Conservation (phyloP, 2,888 invertebrate genomes). For the Ormyrus thymus region DNA sequence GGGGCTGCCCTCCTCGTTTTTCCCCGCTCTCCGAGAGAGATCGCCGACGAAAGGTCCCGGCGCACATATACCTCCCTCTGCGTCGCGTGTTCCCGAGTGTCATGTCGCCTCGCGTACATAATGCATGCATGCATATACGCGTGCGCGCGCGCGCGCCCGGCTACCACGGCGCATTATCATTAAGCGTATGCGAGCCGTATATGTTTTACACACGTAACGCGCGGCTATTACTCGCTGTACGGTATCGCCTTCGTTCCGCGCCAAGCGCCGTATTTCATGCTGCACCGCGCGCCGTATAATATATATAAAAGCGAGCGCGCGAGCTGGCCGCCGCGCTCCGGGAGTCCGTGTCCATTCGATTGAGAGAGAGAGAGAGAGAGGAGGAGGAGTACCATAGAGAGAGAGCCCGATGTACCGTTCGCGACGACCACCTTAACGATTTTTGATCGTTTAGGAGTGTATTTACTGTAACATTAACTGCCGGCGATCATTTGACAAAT, state of each 20-base stretch:
- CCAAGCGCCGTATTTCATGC: background rate
- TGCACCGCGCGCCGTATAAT: background rate
- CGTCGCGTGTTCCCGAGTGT: constrained; percentile 26
- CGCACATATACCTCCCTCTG: background rate
- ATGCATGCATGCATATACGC: constrained; percentile 17
- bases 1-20: no score
- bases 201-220: constrained; percentile 51
- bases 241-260: constrained; percentile 12
- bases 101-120: constrained; percentile 22
- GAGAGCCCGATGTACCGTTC: no score
- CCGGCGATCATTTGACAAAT: no score
- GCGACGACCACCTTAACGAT: no score
- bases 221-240: constrained; percentile 40
- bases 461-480: no score
- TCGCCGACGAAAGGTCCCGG: background rate
- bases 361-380: no score
- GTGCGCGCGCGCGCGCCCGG: constrained; percentile 11
- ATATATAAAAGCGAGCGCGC: constrained; percentile 10
- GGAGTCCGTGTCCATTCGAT: constrained; percentile 31
- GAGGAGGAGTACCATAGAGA: no score
- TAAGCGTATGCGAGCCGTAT: constrained; percentile 35
- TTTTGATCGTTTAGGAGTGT: no score
- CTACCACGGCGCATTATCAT: constrained; percentile 35
- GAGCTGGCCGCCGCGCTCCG: background rate
- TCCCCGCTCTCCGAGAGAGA: no score